A percentile compares a stretch with the other conserved stretches of the same genome.
These are phyloP conservation scores for Triplophysa tibetana DNA, from an alignment of 2,113 vertebrate species.

Conservation along the genomic window DNA sequence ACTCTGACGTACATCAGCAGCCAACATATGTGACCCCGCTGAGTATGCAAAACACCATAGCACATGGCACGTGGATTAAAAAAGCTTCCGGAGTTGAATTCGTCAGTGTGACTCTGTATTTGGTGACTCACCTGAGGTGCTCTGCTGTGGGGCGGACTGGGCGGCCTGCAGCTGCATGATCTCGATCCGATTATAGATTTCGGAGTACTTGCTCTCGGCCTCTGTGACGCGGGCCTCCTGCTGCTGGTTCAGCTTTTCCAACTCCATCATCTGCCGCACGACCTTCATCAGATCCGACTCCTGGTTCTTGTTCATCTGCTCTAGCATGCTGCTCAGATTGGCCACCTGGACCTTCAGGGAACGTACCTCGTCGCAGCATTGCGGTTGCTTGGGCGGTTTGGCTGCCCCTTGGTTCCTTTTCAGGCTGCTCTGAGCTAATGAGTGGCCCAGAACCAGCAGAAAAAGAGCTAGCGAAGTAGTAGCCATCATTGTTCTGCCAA, in stretches of 20 bases:
- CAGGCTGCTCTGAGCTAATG: conserved; percentile 77
- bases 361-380: conserved; percentile 87
- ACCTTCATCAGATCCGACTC: conserved; percentile 83
- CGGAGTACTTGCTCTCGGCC: conserved; percentile 91
- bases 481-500: conserved; percentile 63
- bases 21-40: conserved; percentile 37
- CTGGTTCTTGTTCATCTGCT: conserved; percentile 86
- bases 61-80: neutral
- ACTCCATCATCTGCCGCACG: conserved; percentile 88
- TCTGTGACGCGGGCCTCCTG: conserved; percentile 83
- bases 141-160: conserved; percentile 82
- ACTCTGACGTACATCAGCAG: conserved; percentile 16
- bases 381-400: conserved; percentile 62
- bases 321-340: conserved; percentile 86
- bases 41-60: neutral
- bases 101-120: neutral
- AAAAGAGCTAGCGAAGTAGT: conserved; percentile 62
- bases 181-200: conserved; percentile 92
- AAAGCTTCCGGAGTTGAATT: neutral
- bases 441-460: conserved; percentile 58
- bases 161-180: conserved; percentile 93
- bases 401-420: conserved; percentile 66
- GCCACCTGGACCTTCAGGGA: conserved; percentile 87
- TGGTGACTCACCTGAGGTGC: conserved; percentile 85
- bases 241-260: conserved; percentile 84